Base-by-base conservation (phyloP, 2,888 invertebrate genomes). In the Lumbricus terrestris region DNA sequence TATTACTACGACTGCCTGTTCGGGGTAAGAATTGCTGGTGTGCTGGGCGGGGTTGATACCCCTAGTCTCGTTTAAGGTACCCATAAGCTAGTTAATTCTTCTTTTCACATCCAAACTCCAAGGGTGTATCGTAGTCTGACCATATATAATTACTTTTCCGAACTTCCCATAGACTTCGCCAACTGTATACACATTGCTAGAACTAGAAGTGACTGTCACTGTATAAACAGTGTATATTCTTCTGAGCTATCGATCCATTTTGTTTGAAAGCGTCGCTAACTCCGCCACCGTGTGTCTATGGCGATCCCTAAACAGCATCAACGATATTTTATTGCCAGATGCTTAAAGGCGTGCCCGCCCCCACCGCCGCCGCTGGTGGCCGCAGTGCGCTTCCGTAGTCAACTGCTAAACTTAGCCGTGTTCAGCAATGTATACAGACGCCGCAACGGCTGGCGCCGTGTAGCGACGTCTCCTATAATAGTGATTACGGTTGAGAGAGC, bases 391-490 rank as follows among this genome's bases (percentile, higher is more conserved):
- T 13, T n/a, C n/a, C n/a, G 69, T 69, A 42, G 29, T 69, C n/a
- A 11, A 11, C 69, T 29, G 69, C 69, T n/a, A 69, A n/a, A 69
- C 69, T 13, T 69, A 69, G 69, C 69, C 29, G n/a, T 8, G 69
- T 29, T n/a, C 69, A 69, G 69, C 69, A 69, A 69, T 69, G 69
- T 69, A 69, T 69, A 69, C 69, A 69, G 69, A 69, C 47, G 47
- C n/a, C n/a, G n/a, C n/a, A n/a, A n/a, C 3, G 47, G 23, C 69
- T 69, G 69, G 69, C 69, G 69, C 69, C 69, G 69, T n/a, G n/a
- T 69, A 69, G 69, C 69, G 69, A 69, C 69, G 69, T n/a, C 69
- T 69, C 69, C 69, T 69, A 69, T 69, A 69, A 69, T 69, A 69
- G 69, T 69, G 69, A 69, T 69, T 69, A 69, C 69, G 69, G 69